Evolutionary conservation across 2,113 vertebrate genomes (phyloP).

Genomic region (Gopherus evgoodei): DNA sequence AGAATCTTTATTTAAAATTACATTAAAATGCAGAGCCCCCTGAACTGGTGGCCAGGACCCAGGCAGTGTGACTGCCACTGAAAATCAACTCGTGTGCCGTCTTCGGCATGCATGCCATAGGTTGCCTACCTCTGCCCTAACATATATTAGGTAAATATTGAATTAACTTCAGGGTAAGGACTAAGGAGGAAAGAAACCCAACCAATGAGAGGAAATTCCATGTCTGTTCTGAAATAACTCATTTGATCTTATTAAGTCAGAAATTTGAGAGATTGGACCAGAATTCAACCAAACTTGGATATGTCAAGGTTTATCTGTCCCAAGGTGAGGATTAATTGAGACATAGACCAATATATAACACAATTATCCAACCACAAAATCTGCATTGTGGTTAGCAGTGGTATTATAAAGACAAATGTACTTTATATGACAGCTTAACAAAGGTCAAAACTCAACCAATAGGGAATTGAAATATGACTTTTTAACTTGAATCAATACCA

Average conservation of each 20-base stretch:
- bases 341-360: background rate
- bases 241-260: conserved; percentile 17
- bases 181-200: background rate
- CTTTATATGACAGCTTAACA: conserved; percentile 55
- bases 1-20: no score
- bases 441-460: conserved; percentile 55
- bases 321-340: conserved; percentile 49
- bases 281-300: conserved; percentile 51
- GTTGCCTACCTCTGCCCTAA: background rate
- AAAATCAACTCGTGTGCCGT: no score
- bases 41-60: no score
- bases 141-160: background rate
- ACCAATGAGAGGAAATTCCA: background rate
- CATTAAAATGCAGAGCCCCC: no score
- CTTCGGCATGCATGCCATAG: no score
- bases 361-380: conserved; percentile 42
- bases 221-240: conserved; percentile 26
- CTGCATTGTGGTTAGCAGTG: conserved; percentile 27
- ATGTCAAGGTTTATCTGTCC: conserved; percentile 24
- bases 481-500: conserved; percentile 42
- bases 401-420: conserved; percentile 57
- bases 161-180: background rate
- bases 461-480: conserved; percentile 34
- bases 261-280: conserved; percentile 38
- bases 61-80: no score